Base-by-base conservation (phyloP, 1,140 invertebrate species). In the Caenorhabditis brenneri region DNA sequence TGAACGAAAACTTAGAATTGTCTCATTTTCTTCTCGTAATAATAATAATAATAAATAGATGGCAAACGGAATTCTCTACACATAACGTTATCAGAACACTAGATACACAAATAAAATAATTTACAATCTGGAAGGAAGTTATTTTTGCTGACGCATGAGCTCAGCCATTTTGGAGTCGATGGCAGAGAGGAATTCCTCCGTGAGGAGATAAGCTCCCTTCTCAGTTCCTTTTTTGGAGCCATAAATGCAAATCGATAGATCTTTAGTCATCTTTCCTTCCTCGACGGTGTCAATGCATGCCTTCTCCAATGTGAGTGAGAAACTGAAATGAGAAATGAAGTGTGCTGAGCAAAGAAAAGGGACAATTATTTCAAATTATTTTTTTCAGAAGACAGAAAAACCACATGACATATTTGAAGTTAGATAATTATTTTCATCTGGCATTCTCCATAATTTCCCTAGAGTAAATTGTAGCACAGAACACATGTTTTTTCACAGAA, bases 221-320 rank as follows among this genome's bases (percentile, higher is more conserved):
- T 86, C 65, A 4, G 88, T 84, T 19, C 86, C 87, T 53, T 85
- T 86, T 27, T 90, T 91, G 42, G 86, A 19, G 0, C 96, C 96
- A 91, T 99, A 97, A 86, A 98, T 96, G 91, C 97, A 99, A 91
- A 98, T 97, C 46, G 97, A 97, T 88, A 99, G 93, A 93, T 99
- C 97, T 91, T 99, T 99, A n/a, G 97, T 99, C 96, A 99, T 98
- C 69, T 93, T 92, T 24, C 96, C 97, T 80, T 94, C 92, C 91
- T 99, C 96, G 86, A 99, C 97, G 0, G 97, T 98, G 84, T 95
- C 94, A 80, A 99, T 92, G 91, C 97, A 98, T 4, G 97, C 96
- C 86, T 93, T 93, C 90, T 99, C 97, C 39, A 99, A 92, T 33
- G 93, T 94, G 84, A 95, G 92, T 2, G 89, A 86, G 79, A 90